Evolutionary conservation across 2,797 vertebrate species (phyloP), one percentile per base, ranked within the genome.

Genomic region (Pipistrellus kuhlii): DNA sequence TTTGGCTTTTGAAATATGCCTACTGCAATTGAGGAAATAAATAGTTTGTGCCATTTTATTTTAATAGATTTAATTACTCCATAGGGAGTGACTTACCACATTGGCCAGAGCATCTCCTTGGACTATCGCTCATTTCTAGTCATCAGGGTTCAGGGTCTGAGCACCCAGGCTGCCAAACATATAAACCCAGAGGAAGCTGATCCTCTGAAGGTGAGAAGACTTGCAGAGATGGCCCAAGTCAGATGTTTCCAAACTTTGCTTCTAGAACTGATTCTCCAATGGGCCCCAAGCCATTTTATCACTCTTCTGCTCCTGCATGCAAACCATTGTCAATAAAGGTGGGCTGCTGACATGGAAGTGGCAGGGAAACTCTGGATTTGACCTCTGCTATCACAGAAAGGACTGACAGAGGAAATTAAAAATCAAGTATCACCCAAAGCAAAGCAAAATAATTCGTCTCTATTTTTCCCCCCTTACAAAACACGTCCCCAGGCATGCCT

Each of bases 401-500:
- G 44, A 5, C 51, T 78, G 21, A 88, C 88, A 90, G 84, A 77
- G 89, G 38, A 89, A 85, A 90, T 83, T 80, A 90, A 96, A 93
- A 93, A 53, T 88, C 86, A 85, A 95, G 69, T 66, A 78, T 76
- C 44, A 25, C 64, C 92, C 83, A 17, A 90, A 83, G 44, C 53
- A 93, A 94, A 83, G 41, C 69, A 85, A 88, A 90, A 88, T 59
- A 30, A 83, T 85, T 76, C 91, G 6, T 88, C 57, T 82, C 69
- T 53, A 2, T 53, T 85, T 27, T 64, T 23, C 44, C 44, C 38
- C 64, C 64, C 71, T 73, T 59, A 64, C 23, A 62, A 87, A 83
- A 23, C 53, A 48, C 35, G 5, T 81, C 35, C 62, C 35, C 21
- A 11, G 13, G 35, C 55, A 35, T 44, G 57, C 59, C 41, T 64